Evolutionary conservation across 2,113 vertebrate genomes (phyloP).

Genomic region (Lepidothrix coronata): DNA sequence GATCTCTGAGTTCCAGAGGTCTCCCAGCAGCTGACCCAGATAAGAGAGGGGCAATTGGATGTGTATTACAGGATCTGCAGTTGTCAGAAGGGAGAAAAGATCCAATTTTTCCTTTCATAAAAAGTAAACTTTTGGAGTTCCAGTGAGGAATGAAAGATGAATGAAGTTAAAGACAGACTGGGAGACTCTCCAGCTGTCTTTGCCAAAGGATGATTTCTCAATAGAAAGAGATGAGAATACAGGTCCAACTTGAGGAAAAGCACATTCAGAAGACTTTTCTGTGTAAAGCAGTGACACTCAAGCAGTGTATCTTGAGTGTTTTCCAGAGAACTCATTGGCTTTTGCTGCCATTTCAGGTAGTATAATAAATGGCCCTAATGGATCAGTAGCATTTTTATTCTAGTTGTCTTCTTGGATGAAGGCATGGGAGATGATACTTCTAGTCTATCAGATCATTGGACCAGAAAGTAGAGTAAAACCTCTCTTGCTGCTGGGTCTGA

Average conservation of each 20-base stretch:
- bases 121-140: constrained; percentile 37
- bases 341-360: background rate
- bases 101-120: background rate
- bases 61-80: constrained; percentile 7
- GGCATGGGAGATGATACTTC: background rate
- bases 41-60: constrained; percentile 4
- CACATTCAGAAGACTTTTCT: background rate
- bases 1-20: constrained; percentile 29
- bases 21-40: constrained; percentile 39
- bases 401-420: background rate
- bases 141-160: constrained; percentile 1
- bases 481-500: background rate
- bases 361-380: background rate
- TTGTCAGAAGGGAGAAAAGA: constrained; percentile 24
- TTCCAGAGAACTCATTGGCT: background rate
- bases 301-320: background rate
- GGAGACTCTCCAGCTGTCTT: background rate
- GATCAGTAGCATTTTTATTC: background rate
- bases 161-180: background rate
- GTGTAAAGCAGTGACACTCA: background rate
- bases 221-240: background rate
- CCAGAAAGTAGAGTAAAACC: background rate
- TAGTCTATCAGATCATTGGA: background rate
- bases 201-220: constrained; percentile 22
- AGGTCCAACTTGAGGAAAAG: background rate